These are phyloP conservation scores for Colostygia pectinataria DNA, from an alignment of 2,888 invertebrate species.

Conservation along the genomic window DNA sequence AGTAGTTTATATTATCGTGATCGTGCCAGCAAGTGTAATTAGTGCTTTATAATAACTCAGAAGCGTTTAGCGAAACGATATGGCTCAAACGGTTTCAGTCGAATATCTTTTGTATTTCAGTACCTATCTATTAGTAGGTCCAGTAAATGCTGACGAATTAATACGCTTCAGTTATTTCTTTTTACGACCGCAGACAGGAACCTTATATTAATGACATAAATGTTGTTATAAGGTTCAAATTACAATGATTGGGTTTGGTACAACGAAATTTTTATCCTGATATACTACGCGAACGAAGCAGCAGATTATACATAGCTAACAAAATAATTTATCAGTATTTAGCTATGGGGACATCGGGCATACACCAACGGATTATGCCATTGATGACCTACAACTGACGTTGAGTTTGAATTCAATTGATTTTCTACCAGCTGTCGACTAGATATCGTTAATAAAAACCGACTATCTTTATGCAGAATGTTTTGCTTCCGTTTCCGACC, in stretches of 20 bases:
- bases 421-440: constrained; percentile 51
- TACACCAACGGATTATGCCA: constrained; percentile 46
- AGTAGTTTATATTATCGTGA: background rate
- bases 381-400: constrained; percentile 40
- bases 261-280: too few relatives aligned
- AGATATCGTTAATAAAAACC: constrained; percentile 6
- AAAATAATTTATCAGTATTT: too few relatives aligned
- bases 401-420: constrained; percentile 50
- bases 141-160: too few relatives aligned
- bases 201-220: too few relatives aligned
- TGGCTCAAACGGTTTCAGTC: constrained; percentile 3
- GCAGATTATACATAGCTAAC: too few relatives aligned
- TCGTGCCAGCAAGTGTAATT: constrained; percentile 34
- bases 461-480: constrained; percentile 1
- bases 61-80: constrained; percentile 10
- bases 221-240: too few relatives aligned
- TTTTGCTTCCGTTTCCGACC: background rate
- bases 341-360: too few relatives aligned
- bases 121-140: background rate
- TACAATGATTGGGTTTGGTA: too few relatives aligned
- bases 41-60: constrained; percentile 40
- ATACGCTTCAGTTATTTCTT: too few relatives aligned
- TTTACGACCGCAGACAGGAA: too few relatives aligned
- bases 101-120: background rate
- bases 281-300: too few relatives aligned